phyloP scores from a whole-genome alignment of 2,888 invertebrate genomes.

The Mamestra brassicae region DNA sequence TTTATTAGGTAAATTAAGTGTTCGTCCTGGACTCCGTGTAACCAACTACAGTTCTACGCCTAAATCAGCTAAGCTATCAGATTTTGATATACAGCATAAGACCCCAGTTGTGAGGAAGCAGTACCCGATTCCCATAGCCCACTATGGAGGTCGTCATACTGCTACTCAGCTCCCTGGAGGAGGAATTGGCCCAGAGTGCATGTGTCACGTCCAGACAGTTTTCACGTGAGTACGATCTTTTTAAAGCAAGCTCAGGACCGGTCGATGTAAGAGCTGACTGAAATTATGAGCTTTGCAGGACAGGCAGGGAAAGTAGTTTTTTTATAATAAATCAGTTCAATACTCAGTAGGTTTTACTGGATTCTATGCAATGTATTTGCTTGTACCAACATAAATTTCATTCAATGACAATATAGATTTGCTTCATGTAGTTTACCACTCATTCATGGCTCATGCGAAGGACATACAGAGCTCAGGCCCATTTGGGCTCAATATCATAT shows the following conservation, averaged over 20 bases:
- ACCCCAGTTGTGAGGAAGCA: conserved; percentile 85
- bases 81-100: conserved; percentile 93
- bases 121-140: background rate
- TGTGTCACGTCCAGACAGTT: background rate
- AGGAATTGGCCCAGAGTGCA: conserved; percentile 5
- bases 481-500: no score
- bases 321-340: no score
- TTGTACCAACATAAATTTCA: no score
- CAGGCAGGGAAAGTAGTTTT: no score
- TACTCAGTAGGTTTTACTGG: no score
- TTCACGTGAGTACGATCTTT: background rate
- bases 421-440: no score
- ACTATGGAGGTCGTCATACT: conserved; percentile 2
- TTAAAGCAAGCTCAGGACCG: background rate
- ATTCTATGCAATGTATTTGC: no score
- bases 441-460: no score
- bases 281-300: background rate
- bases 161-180: background rate
- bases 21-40: conserved; percentile 81
- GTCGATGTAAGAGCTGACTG: background rate
- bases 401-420: no score
- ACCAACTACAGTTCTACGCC: conserved; percentile 78
- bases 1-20: conserved; percentile 78
- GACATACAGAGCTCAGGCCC: no score
- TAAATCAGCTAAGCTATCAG: conserved; percentile 91